These are phyloP conservation scores for Myanophis thanlyinensis DNA, from an alignment of 2,113 vertebrate species.

Conservation along the genomic window DNA sequence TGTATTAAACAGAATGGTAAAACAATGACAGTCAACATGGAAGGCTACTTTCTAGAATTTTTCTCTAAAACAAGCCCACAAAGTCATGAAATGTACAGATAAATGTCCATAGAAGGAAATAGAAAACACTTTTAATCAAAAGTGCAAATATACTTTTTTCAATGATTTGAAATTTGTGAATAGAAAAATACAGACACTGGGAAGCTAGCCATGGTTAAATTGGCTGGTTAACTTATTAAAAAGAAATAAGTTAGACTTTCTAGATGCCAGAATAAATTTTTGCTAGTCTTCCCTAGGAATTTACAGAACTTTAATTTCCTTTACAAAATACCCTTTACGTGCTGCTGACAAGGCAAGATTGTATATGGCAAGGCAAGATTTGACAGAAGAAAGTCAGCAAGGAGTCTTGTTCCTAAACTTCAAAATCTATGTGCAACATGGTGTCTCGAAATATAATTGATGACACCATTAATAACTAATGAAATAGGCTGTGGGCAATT, in stretches of 20 bases:
- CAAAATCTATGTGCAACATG: neutral
- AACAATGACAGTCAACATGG: neutral
- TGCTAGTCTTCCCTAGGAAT: conserved; percentile 56
- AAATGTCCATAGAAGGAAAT: conserved; percentile 8
- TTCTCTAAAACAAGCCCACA: neutral
- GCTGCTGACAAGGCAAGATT: conserved; percentile 9
- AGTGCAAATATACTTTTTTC: conserved; percentile 56
- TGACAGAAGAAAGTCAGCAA: conserved; percentile 29
- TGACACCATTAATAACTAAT: neutral
- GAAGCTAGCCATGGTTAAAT: conserved; percentile 53
- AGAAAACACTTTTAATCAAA: conserved; percentile 31
- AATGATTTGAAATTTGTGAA: conserved; percentile 51
- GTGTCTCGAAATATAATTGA: conserved; percentile 28
- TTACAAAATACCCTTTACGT: conserved; percentile 29
- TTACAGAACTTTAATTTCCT: conserved; percentile 58
- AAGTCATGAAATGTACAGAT: neutral
- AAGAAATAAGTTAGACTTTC: conserved; percentile 56
- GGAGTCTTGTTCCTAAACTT: conserved; percentile 28
- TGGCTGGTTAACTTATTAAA: conserved; percentile 62
- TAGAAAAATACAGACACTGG: conserved; percentile 51
- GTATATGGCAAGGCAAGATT: conserved; percentile 3
- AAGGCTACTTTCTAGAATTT: neutral
- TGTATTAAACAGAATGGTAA: neutral
- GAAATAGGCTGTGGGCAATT: neutral
- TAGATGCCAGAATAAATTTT: conserved; percentile 56